Evolutionary conservation across 2,888 invertebrate genomes (phyloP).

Genomic region (Papilio gigon): DNA sequence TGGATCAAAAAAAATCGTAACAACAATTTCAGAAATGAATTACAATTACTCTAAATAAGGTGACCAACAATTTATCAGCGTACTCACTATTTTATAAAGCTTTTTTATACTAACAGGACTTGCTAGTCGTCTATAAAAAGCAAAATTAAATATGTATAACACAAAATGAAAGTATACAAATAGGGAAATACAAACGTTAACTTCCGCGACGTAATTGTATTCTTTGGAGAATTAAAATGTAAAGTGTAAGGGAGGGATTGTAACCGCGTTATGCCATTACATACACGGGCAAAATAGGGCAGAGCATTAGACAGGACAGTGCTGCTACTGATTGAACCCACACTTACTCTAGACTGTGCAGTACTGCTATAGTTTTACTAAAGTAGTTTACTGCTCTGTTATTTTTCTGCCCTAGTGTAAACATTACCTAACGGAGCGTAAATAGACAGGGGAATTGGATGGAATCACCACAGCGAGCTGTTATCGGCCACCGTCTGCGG

Average conservation of each 20-base stretch:
- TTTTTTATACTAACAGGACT: neutral
- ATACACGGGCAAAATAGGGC: neutral
- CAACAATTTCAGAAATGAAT: no score
- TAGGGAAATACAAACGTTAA: constrained; percentile 9
- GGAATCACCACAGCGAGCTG: constrained; percentile 24
- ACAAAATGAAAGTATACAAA: neutral
- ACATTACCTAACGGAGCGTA: neutral
- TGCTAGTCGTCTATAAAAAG: no score
- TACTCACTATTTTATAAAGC: neutral
- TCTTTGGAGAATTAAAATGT: constrained; percentile 24
- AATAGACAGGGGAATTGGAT: constrained; percentile 19
- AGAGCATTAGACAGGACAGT: neutral
- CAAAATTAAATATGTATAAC: neutral
- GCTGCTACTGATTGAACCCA: neutral
- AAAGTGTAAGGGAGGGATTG: constrained; percentile 25
- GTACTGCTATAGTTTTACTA: neutral
- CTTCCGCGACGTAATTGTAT: constrained; percentile 21
- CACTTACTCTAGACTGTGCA: neutral
- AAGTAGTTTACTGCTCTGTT: neutral
- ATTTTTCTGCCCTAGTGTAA: neutral
- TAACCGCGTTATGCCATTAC: neutral
- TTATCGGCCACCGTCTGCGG: constrained; percentile 23
- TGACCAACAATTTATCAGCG: no score
- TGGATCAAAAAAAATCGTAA: no score
- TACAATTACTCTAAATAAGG: no score